Evolutionary conservation across 2,888 invertebrate genomes (phyloP).

Genomic region (Agriopis leucophaearia): DNA sequence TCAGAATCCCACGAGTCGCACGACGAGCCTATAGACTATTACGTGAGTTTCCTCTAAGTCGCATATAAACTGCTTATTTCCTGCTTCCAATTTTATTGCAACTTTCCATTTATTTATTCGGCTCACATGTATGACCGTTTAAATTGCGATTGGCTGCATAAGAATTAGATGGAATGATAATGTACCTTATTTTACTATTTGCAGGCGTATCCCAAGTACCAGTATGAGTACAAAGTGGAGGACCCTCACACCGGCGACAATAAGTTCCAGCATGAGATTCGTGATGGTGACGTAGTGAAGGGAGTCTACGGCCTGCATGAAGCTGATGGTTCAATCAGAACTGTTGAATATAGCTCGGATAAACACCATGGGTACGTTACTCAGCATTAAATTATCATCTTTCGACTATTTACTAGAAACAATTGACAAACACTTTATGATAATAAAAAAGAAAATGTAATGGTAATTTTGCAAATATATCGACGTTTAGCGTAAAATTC

Average conservation of each 20-base stretch:
- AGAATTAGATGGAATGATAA: slow-evolving; percentile 52
- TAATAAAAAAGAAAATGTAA: too few species aligned
- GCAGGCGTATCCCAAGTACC: slow-evolving; percentile 86
- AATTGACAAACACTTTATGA: neutral
- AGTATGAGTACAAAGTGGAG: slow-evolving; percentile 87
- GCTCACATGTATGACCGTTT: slow-evolving; percentile 60
- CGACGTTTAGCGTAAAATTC: too few species aligned
- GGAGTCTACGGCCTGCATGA: slow-evolving; percentile 88
- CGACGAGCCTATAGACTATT: slow-evolving; percentile 80
- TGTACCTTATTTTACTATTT: slow-evolving; percentile 49
- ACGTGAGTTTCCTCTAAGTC: slow-evolving; percentile 72
- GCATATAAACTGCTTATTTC: slow-evolving; percentile 57
- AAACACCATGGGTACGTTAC: slow-evolving; percentile 83
- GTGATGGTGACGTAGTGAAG: slow-evolving; percentile 88
- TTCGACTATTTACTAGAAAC: neutral
- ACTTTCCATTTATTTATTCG: slow-evolving; percentile 76
- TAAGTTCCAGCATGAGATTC: slow-evolving; percentile 86
- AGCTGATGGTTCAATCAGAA: slow-evolving; percentile 87
- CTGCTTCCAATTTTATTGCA: slow-evolving; percentile 57
- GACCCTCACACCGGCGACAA: slow-evolving; percentile 88
- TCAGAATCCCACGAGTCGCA: slow-evolving; percentile 58
- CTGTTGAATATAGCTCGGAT: slow-evolving; percentile 87
- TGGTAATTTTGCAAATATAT: too few species aligned
- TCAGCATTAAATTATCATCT: neutral
- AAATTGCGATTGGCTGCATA: slow-evolving; percentile 56